Evolutionary conservation across 2,888 invertebrate genomes (phyloP).

Genomic region (Helleia helle): DNA sequence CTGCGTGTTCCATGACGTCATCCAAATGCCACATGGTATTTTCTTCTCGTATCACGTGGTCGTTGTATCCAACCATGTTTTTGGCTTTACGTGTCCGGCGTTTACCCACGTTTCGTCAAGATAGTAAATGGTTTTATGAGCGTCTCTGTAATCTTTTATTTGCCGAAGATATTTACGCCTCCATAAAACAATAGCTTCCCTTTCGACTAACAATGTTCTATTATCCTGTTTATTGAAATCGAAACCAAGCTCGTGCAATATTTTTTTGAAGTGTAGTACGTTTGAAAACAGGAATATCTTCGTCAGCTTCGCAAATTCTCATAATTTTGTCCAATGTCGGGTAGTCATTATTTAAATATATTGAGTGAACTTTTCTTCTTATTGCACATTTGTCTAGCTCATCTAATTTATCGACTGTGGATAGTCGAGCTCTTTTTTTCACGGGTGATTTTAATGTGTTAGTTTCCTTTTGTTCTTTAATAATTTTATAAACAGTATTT

Average conservation of each 20-base stretch:
- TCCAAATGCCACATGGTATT: conserved; percentile 15
- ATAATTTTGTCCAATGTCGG: conserved; percentile 8
- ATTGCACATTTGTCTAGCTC: too few relatives aligned
- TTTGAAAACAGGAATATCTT: conserved; percentile 14
- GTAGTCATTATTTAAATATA: too few relatives aligned
- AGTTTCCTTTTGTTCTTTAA: not conserved
- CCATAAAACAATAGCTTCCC: conserved; percentile 19
- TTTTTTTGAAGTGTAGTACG: not conserved
- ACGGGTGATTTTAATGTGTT: too few relatives aligned
- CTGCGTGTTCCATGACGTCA: conserved; percentile 14
- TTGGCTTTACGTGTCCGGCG: not conserved
- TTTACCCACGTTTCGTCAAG: not conserved
- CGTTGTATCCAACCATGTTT: too few relatives aligned
- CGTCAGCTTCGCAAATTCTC: conserved; percentile 15
- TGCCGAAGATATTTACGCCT: conserved; percentile 16
- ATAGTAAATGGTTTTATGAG: conserved; percentile 12
- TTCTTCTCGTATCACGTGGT: conserved; percentile 10
- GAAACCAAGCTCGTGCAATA: not conserved
- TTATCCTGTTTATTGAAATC: conserved; percentile 12
- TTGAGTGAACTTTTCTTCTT: too few relatives aligned
- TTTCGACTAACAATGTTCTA: conserved; percentile 16
- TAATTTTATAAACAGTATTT: not conserved
- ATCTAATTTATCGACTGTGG: too few relatives aligned
- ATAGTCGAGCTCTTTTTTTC: too few relatives aligned
- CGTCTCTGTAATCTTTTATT: conserved; percentile 16